phyloP scores from a whole-genome alignment of 2,888 invertebrate genomes.

The Camponotus fellah region DNA sequence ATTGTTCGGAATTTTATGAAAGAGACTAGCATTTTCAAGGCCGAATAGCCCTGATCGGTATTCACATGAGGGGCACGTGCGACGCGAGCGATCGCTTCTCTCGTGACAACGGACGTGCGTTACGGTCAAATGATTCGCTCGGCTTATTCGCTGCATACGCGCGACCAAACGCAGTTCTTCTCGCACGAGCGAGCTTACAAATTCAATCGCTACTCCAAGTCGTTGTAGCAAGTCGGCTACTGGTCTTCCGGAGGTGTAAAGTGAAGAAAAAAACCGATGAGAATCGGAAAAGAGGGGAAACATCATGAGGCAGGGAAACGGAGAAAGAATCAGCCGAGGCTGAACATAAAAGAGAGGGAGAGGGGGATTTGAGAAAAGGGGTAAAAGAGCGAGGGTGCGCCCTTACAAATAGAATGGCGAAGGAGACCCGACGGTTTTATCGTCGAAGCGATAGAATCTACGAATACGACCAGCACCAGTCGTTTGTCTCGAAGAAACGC shows the following conservation, averaged over 20 bases:
- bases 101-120: conserved; percentile 36
- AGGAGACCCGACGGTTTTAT: conserved; percentile 69
- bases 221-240: conserved; percentile 56
- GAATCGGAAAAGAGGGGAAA: conserved; percentile 10
- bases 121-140: conserved; percentile 25
- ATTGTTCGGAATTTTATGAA: not conserved
- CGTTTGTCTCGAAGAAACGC: conserved; percentile 74
- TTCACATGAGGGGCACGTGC: conserved; percentile 28
- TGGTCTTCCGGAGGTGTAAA: conserved; percentile 29
- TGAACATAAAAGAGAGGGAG: not conserved
- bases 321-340: conserved; percentile 55
- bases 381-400: conserved; percentile 46
- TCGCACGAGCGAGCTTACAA: conserved; percentile 76
- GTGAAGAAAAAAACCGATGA: conserved; percentile 12
- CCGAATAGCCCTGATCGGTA: not conserved
- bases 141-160: conserved; percentile 35
- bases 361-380: conserved; percentile 46
- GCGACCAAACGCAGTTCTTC: conserved; percentile 49
- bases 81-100: conserved; percentile 7
- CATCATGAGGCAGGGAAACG: conserved; percentile 51
- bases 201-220: conserved; percentile 74
- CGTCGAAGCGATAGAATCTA: conserved; percentile 70
- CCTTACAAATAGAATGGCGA: conserved; percentile 74
- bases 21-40: not conserved
- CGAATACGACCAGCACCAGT: conserved; percentile 64